Evolutionary conservation across 1,140 invertebrate species (phyloP).

Genomic region (Eueides isabella): DNA sequence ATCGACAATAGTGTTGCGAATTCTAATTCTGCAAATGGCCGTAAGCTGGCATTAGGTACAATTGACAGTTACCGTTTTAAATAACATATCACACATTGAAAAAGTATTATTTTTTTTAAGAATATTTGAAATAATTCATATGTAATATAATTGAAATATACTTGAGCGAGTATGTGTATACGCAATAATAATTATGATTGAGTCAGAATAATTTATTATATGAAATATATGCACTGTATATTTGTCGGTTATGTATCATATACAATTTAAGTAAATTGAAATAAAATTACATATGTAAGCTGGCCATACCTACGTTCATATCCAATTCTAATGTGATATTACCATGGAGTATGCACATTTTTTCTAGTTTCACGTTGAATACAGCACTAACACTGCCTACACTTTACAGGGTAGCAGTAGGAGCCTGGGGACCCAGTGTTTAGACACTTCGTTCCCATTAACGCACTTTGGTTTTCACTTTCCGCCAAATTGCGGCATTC

Average conservation of each 20-base stretch:
- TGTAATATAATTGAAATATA: background rate
- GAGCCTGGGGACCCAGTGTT: too few relatives aligned
- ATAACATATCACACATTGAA: background rate
- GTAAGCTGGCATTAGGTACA: constrained; percentile 23
- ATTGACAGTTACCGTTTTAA: constrained; percentile 36
- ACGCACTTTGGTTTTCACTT: too few relatives aligned
- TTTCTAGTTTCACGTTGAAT: too few relatives aligned
- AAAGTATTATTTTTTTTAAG: background rate
- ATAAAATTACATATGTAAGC: background rate
- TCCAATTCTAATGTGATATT: too few relatives aligned
- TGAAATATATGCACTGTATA: background rate
- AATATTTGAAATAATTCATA: background rate
- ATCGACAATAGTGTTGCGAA: constrained; percentile 61
- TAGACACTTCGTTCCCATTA: too few relatives aligned
- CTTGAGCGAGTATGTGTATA: background rate
- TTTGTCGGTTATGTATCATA: background rate
- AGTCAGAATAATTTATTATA: constrained; percentile 8
- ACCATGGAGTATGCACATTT: too few relatives aligned
- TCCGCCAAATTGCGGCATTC: too few relatives aligned
- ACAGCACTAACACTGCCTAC: too few relatives aligned
- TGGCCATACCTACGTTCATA: background rate
- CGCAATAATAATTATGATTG: constrained; percentile 4
- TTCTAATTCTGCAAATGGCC: constrained; percentile 44
- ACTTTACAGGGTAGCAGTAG: too few relatives aligned
- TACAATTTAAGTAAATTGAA: too few relatives aligned